A percentile compares a stretch with the other conserved stretches of the same genome.
These are phyloP conservation scores for Aphelenchoides fujianensis DNA, from an alignment of 1,140 invertebrate genomes.

Conservation along the genomic window DNA sequence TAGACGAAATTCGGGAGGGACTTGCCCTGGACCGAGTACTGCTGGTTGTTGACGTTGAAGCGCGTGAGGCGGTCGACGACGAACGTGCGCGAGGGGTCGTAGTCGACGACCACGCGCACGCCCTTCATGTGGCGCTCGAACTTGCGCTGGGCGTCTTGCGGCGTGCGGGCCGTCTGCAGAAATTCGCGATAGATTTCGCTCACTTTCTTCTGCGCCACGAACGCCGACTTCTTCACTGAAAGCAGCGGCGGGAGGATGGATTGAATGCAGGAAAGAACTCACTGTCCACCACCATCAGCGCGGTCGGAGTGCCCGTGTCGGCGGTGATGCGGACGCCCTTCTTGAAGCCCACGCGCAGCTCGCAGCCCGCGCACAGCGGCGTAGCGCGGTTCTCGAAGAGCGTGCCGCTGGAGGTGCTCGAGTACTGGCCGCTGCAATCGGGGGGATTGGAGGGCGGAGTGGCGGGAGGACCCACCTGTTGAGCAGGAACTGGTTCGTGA, in stretches of 20 bases:
- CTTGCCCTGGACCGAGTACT: not conserved
- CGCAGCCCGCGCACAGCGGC: slow-evolving; percentile 19
- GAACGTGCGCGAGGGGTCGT: not conserved
- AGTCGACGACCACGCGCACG: not conserved
- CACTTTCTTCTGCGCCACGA: not conserved
- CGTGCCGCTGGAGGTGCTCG: slow-evolving; percentile 13
- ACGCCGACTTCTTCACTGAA: not conserved
- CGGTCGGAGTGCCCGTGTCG: not conserved
- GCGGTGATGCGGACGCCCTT: not conserved
- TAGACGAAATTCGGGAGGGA: not conserved
- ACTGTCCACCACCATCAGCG: not conserved
- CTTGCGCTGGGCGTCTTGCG: not conserved
- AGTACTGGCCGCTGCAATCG: not conserved
- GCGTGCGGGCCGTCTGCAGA: not conserved
- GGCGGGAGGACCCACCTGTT: no score
- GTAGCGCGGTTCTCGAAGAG: slow-evolving; percentile 20
- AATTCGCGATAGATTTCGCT: not conserved
- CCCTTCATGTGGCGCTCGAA: not conserved
- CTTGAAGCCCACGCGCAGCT: not conserved
- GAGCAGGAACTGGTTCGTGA: slow-evolving; percentile 14
- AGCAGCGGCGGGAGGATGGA: not conserved
- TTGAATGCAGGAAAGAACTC: not conserved
- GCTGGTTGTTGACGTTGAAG: not conserved
- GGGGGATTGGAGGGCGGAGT: no score
- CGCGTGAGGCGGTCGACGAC: not conserved